Percentiles rank a stretch among this genome's conserved stretches.
Conservation (phyloP, 2,888 invertebrate species). For the Cryptophagus acutangulus region DNA sequence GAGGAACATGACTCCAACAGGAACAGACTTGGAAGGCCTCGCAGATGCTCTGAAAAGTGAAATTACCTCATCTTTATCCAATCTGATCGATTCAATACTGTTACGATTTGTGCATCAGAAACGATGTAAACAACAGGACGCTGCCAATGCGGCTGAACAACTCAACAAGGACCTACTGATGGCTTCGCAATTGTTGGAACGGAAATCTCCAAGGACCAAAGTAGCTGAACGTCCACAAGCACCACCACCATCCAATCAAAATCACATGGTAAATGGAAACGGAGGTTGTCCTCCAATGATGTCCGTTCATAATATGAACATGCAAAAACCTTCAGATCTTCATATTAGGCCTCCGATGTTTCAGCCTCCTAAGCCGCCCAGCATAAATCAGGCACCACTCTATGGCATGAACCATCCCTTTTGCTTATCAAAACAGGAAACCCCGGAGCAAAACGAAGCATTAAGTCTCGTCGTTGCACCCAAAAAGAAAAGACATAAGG, state of each 20-base stretch:
- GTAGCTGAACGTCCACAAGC: slow-evolving; percentile 57
- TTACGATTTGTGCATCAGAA: slow-evolving; percentile 80
- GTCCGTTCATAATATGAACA: slow-evolving; percentile 45
- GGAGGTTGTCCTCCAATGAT: slow-evolving; percentile 53
- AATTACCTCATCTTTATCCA: slow-evolving; percentile 77
- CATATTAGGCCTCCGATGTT: slow-evolving; percentile 73
- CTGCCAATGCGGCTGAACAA: slow-evolving; percentile 77
- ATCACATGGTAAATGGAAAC: slow-evolving; percentile 50
- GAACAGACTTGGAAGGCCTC: slow-evolving; percentile 79
- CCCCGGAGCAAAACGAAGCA: slow-evolving; percentile 89
- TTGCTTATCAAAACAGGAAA: slow-evolving; percentile 58
- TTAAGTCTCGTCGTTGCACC: slow-evolving; percentile 91
- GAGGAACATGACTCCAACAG: slow-evolving; percentile 65
- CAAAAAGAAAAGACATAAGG: slow-evolving; percentile 96
- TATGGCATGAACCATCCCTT: slow-evolving; percentile 57
- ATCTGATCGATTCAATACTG: slow-evolving; percentile 82
- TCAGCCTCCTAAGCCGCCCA: slow-evolving; percentile 77
- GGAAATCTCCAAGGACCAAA: slow-evolving; percentile 79
- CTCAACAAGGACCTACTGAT: slow-evolving; percentile 78
- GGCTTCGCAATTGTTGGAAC: slow-evolving; percentile 75
- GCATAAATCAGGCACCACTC: slow-evolving; percentile 55
- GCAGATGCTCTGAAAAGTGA: slow-evolving; percentile 90
- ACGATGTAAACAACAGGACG: slow-evolving; percentile 72
- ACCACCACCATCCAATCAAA: slow-evolving; percentile 45
- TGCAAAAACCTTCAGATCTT: slow-evolving; percentile 49